A percentile compares a stretch with the other conserved stretches of the same genome.
Evolutionary conservation across 2,113 vertebrate genomes (phyloP).

Genomic region (Melanerpes aurifrons): DNA sequence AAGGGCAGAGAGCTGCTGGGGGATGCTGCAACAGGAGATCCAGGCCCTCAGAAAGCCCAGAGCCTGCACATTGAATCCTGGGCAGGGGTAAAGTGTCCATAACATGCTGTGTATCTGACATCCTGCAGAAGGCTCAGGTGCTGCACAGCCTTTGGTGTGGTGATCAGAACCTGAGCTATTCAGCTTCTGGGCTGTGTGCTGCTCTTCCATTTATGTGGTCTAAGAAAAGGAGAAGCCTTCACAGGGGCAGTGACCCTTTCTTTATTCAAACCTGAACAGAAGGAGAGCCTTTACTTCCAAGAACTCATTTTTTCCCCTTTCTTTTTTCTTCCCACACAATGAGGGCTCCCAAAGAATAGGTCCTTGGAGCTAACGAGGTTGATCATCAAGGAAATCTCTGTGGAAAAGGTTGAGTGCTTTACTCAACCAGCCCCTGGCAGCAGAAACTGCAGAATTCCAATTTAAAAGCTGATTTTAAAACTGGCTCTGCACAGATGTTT

Average conservation of each 20-base stretch:
- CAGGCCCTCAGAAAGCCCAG: background rate
- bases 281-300: slow-evolving; percentile 50
- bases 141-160: slow-evolving; percentile 24
- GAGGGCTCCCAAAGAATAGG: background rate
- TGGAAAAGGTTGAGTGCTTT: slow-evolving; percentile 51
- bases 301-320: slow-evolving; percentile 9
- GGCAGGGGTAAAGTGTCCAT: too few species aligned
- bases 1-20: background rate
- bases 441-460: background rate
- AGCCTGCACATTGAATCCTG: background rate
- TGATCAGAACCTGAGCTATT: slow-evolving; percentile 46
- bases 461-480: slow-evolving; percentile 24
- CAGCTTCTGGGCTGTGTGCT: slow-evolving; percentile 5
- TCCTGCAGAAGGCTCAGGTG: background rate
- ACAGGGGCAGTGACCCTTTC: slow-evolving; percentile 48
- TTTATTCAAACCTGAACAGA: slow-evolving; percentile 62
- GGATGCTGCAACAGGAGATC: background rate
- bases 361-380: slow-evolving; percentile 53
- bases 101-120: too few species aligned
- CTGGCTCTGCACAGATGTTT: background rate
- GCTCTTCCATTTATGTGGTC: slow-evolving; percentile 50
- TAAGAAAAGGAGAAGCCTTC: slow-evolving; percentile 39
- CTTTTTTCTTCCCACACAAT: slow-evolving; percentile 52
- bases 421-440: background rate
- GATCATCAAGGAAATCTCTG: slow-evolving; percentile 54